Conservation (phyloP, 2,797 vertebrate species). For the Chromis chromis region DNA sequence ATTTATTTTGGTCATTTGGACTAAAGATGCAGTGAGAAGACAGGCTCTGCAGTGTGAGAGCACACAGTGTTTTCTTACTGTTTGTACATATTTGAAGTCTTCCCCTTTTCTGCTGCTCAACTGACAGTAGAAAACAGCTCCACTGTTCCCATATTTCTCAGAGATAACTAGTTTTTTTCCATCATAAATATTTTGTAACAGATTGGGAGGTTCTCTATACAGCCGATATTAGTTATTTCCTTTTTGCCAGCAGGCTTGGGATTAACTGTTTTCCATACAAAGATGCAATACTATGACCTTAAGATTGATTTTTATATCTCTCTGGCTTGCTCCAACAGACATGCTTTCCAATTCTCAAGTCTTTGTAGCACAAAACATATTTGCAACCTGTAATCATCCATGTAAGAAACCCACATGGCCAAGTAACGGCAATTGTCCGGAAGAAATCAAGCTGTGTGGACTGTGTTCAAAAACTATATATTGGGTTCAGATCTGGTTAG, state of each 20-base stretch:
- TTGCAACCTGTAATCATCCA: not conserved
- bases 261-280: not conserved
- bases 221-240: not conserved
- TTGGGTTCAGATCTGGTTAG: not conserved
- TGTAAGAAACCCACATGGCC: not conserved
- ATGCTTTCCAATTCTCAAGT: not conserved
- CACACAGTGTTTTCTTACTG: not conserved
- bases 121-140: too few relatives aligned
- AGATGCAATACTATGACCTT: fast-evolving
- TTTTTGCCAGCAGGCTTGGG: not conserved
- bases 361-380: too few relatives aligned
- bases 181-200: not conserved
- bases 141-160: too few relatives aligned
- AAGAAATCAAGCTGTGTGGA: not conserved
- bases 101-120: not conserved
- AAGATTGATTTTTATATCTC: not conserved
- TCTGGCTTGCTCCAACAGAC: too few relatives aligned
- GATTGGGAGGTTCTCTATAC: too few relatives aligned
- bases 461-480: not conserved
- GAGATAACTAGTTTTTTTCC: not conserved
- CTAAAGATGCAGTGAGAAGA: not conserved
- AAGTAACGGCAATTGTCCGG: not conserved
- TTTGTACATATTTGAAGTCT: not conserved
- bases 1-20: not conserved
- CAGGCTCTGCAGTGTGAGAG: not conserved